These are phyloP conservation scores for Sinocyclocheilus anophthalmus DNA, from an alignment of 2,113 vertebrate genomes.

Conservation along the genomic window DNA sequence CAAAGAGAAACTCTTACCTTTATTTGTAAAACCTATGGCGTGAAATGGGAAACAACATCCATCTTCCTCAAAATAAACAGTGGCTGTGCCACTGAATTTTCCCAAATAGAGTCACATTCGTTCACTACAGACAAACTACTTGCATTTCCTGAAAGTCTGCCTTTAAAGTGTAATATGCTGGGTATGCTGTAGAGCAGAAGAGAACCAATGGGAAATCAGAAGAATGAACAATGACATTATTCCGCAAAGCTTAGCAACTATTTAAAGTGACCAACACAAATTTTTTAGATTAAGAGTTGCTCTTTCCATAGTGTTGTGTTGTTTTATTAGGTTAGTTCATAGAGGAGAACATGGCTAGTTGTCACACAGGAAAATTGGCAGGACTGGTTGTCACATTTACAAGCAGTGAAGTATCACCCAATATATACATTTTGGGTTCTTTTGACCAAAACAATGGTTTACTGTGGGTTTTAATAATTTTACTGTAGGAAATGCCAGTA, in stretches of 20 bases:
- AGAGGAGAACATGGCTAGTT: background rate
- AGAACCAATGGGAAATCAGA: background rate
- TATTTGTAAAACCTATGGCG: background rate
- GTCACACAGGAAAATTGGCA: background rate
- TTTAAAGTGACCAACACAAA: background rate
- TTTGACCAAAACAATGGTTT: background rate
- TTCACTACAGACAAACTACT: background rate
- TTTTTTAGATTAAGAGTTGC: background rate
- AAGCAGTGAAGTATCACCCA: background rate
- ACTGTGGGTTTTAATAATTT: background rate
- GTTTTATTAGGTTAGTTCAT: background rate
- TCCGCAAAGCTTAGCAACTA: background rate
- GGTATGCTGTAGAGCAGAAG: conserved; percentile 6
- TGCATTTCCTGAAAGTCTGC: conserved; percentile 10
- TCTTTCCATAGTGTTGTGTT: background rate
- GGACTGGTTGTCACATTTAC: background rate
- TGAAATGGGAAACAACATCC: background rate
- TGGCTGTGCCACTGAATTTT: background rate
- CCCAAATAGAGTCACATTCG: background rate
- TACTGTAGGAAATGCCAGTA: background rate
- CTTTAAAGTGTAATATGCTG: background rate
- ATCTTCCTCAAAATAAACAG: background rate
- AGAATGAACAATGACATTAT: background rate
- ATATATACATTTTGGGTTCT: background rate
- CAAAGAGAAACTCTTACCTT: conserved; percentile 1